These are phyloP conservation scores for Eupithecia subfuscata DNA, from an alignment of 2,888 invertebrate genomes.

Conservation along the genomic window DNA sequence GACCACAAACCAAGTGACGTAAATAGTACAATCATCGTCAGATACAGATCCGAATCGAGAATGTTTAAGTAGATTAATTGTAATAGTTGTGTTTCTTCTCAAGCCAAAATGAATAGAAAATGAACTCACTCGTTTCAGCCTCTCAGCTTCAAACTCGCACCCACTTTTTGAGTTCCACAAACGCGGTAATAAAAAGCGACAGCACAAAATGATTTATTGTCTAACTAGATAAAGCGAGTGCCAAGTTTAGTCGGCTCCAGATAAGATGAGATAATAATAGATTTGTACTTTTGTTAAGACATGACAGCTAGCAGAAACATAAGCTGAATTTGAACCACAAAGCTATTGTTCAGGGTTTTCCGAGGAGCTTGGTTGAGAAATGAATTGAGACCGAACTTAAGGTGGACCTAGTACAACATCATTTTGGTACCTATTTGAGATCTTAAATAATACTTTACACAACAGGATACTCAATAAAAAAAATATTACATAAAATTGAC, in stretches of 20 bases:
- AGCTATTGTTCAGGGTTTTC: constrained; percentile 40
- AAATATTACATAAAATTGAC: no score
- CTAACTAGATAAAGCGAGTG: constrained; percentile 73
- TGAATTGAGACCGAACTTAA: constrained; percentile 18
- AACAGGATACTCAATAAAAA: no score
- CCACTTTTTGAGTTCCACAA: constrained; percentile 49
- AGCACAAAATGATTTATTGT: constrained; percentile 78
- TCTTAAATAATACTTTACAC: no score
- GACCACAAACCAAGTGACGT: no score
- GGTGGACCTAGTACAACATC: background rate
- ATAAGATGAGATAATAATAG: constrained; percentile 75
- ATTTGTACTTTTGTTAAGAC: constrained; percentile 65
- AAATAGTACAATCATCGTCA: no score
- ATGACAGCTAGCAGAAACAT: constrained; percentile 41
- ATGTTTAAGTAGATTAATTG: no score
- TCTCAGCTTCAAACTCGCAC: constrained; percentile 44
- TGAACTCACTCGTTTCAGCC: background rate
- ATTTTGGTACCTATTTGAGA: background rate
- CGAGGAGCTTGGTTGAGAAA: constrained; percentile 31
- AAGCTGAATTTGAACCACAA: constrained; percentile 20
- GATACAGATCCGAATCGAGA: no score
- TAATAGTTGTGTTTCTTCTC: no score
- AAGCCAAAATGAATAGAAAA: background rate
- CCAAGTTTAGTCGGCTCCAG: constrained; percentile 65
- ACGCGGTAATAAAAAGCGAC: constrained; percentile 75